Evolutionary conservation across 35 echinoderm and acorn worm genomes (phyloP).

Genomic region (Chiridota heheva): DNA sequence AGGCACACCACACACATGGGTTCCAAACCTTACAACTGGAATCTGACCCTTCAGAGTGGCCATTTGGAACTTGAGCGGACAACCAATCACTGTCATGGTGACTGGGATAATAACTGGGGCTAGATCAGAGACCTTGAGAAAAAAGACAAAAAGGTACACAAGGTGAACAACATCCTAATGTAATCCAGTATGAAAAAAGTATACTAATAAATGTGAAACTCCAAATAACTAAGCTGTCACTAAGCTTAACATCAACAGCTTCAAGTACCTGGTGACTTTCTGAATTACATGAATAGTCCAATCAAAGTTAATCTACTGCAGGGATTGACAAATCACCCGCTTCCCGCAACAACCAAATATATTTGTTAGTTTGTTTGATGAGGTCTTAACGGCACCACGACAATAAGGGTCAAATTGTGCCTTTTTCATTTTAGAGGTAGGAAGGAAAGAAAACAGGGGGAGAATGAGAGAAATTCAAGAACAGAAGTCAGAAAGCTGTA

Average conservation of each 20-base stretch:
- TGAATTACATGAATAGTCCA: no score
- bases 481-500: no score
- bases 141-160: background rate
- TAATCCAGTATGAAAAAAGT: background rate
- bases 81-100: constrained; percentile 67
- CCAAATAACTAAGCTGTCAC: background rate
- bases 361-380: no score
- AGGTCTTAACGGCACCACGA: no score
- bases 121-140: constrained; percentile 55
- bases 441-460: no score
- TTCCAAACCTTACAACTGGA: constrained; percentile 89
- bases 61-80: constrained; percentile 95
- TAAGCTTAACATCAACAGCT: background rate
- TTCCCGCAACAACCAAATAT: no score
- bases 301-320: no score
- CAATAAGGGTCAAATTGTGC: no score
- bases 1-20: constrained; percentile 72
- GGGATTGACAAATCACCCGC: no score
- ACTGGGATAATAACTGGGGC: constrained; percentile 65
- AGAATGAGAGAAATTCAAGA: no score
- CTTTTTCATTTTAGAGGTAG: no score
- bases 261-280: background rate
- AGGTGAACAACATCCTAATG: background rate
- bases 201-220: background rate
- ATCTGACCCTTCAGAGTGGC: constrained; percentile 89